Base-by-base conservation (phyloP, 2,113 vertebrate species). In the Ibidorhyncha struthersii region DNA sequence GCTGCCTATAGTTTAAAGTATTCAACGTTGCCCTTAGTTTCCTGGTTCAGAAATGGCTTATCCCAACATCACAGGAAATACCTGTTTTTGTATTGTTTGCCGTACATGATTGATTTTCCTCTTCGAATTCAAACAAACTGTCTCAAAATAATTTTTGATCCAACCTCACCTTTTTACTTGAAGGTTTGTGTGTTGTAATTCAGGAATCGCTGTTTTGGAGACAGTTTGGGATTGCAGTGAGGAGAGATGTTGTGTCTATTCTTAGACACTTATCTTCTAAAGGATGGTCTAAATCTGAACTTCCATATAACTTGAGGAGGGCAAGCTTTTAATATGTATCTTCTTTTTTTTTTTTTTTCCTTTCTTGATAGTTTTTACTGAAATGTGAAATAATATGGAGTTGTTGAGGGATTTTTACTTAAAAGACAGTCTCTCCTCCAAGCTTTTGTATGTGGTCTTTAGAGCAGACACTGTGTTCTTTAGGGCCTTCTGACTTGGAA, bases 141-240 rank as follows among this genome's bases (percentile, higher is more conserved):
- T 71, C 67, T 76, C 36, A 32, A 74, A 86, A 36, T 82, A 40
- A 36, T 55, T 93, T 96, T 74, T 94, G 11, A 85, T 97, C 82
- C 71, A 95, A 27, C n/a, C 55, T 34, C 20, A 72, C 19, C 34
- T 85, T 91, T 78, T 94, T 32, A 49, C 56, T 93, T 21, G 5
- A 89, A 89, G 63, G 91, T 81, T 94, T 88, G 15, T 96, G 89
- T n/a, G 49, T 91, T 94, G 38, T 95, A 55, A 91, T 92, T 95
- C 72, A 89, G 90, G 85, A 97, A 85, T 96, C 89, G 49, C 76
- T 92, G 41, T 72, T 25, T 15, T 59, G 62, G 47, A 82, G 45
- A 32, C 34, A 16, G 50, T 78, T 97, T 89, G 94, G 71, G 72
- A 82, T 50, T 84, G 93, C 82, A 92, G 30, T 71, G 34, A 32